Evolutionary conservation across 2,888 invertebrate genomes (phyloP).

Genomic region (Antitype chi): DNA sequence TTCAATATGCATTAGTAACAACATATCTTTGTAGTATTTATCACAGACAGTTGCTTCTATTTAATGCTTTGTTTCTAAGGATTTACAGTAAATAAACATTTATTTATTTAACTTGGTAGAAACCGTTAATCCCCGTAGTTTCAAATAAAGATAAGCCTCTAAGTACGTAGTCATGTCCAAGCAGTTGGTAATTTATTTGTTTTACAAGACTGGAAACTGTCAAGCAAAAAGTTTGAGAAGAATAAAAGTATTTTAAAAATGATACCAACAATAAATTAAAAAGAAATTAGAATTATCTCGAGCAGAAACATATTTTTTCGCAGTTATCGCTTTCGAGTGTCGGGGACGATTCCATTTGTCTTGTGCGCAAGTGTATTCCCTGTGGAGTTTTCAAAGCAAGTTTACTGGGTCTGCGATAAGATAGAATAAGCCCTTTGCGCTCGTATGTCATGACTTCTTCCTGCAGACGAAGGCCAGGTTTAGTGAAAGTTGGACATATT

Average conservation of each 20-base stretch:
- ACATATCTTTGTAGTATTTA: constrained; percentile 6
- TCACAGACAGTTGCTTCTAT: not conserved
- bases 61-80: not conserved
- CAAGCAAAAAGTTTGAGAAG: constrained; percentile 19
- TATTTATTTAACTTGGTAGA: not conserved
- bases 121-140: constrained; percentile 19
- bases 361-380: constrained; percentile 83
- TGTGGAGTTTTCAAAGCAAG: constrained; percentile 83
- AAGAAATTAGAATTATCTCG: constrained; percentile 66
- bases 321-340: constrained; percentile 77
- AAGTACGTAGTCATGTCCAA: constrained; percentile 24
- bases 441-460: constrained; percentile 81
- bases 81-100: not conserved
- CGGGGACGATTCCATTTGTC: constrained; percentile 83
- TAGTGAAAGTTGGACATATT: constrained; percentile 65
- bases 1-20: constrained; percentile 30
- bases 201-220: constrained; percentile 19
- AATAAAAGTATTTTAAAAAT: constrained; percentile 35
- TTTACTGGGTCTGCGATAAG: constrained; percentile 85
- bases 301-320: constrained; percentile 71
- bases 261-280: constrained; percentile 59
- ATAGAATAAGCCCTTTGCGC: constrained; percentile 84
- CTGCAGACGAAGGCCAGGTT: constrained; percentile 71
- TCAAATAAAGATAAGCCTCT: constrained; percentile 20
- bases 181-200: constrained; percentile 33